Evolutionary conservation across 2,888 invertebrate genomes (phyloP), one percentile per base, ranked within the genome.

Genomic region (Argyra leucocephala): DNA sequence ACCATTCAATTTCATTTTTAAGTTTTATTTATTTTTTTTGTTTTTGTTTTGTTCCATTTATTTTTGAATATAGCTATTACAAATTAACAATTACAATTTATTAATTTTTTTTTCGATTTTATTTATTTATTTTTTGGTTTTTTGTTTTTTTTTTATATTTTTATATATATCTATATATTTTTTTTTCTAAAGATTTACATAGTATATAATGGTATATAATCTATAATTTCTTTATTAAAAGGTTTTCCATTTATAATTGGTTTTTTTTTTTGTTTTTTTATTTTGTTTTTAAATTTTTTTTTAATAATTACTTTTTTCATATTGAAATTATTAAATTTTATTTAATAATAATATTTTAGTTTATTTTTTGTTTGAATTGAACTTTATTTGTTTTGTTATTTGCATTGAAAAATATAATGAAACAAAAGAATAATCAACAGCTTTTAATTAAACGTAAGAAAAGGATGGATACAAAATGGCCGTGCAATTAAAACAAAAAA

Each of bases 291-390:
- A n/a, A 26, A 61, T 24, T n/a, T 21, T 60, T 60, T 21, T 22
- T 60, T 21, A 60, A 60, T 24, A 60, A 21, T 22, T 23, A 23
- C 22, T 9, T 22, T 23, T n/a, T n/a, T n/a, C n/a, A n/a, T n/a
- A n/a, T n/a, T n/a, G n/a, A n/a, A 22, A 60, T 60, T 22, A 23
- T 60, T 60, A 23, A 60, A 60, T 21, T 21, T 60, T 60, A 60
- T 22, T 60, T 21, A 60, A 60, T 24, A 60, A 21, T 22, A 22
- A 23, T 60, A 21, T 22, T 23, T n/a, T n/a, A n/a, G 24, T 24
- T 23, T 60, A 21, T 22, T 58, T 58, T 31, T 31, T 31, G 10
- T 5, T 31, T 31, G 10, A 31, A 58, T 22, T 58, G 22, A 60
- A n/a, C 1, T 60, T 60, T 7, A 31, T 7, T 31, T 31, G 5